A percentile compares a stretch with the other conserved stretches of the same genome.
Conservation (phyloP, 2,888 invertebrate species). For the Xestobium rufovillosum region DNA sequence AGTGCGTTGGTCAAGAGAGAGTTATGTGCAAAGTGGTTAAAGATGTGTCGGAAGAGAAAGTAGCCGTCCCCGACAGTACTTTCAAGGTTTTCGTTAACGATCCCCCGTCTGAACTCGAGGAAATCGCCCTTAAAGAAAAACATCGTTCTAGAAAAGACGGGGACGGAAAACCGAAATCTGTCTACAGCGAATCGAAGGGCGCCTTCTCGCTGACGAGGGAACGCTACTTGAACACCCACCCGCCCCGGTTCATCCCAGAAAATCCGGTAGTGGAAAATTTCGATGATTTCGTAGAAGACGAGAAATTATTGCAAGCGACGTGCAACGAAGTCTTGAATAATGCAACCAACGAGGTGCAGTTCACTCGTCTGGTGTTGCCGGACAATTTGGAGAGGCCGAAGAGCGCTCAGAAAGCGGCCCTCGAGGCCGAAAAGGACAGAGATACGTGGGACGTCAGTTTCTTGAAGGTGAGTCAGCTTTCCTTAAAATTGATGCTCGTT, state of each 20-base stretch:
- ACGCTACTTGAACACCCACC: conserved; percentile 27
- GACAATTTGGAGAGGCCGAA: conserved; percentile 23
- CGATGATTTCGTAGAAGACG: too few relatives aligned
- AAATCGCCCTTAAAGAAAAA: conserved; percentile 39
- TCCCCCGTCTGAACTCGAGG: conserved; percentile 29
- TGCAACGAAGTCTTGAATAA: too few relatives aligned
- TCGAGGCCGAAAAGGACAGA: conserved; percentile 30
- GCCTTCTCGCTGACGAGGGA: conserved; percentile 28
- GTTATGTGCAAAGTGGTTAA: too few relatives aligned
- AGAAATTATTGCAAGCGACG: too few relatives aligned
- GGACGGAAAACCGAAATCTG: conserved; percentile 17
- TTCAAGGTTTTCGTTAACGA: conserved; percentile 31
- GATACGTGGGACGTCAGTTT: conserved; percentile 35
- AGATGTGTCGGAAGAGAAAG: conserved; percentile 20
- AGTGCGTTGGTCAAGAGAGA: too few relatives aligned
- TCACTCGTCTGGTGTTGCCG: conserved; percentile 9
- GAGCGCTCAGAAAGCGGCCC: conserved; percentile 36
- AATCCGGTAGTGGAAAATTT: too few relatives aligned
- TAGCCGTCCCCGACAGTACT: conserved; percentile 24
- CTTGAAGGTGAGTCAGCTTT: conserved; percentile 32
- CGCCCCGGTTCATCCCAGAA: too few relatives aligned
- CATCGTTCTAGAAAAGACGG: conserved; percentile 27
- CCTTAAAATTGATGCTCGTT: too few relatives aligned
- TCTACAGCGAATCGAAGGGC: conserved; percentile 28
- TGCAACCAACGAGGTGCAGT: not conserved